Percentiles rank a stretch among this genome's conserved stretches.
These are phyloP conservation scores for Apis cerana DNA, from an alignment of 1,140 invertebrate species.

Conservation along the genomic window DNA sequence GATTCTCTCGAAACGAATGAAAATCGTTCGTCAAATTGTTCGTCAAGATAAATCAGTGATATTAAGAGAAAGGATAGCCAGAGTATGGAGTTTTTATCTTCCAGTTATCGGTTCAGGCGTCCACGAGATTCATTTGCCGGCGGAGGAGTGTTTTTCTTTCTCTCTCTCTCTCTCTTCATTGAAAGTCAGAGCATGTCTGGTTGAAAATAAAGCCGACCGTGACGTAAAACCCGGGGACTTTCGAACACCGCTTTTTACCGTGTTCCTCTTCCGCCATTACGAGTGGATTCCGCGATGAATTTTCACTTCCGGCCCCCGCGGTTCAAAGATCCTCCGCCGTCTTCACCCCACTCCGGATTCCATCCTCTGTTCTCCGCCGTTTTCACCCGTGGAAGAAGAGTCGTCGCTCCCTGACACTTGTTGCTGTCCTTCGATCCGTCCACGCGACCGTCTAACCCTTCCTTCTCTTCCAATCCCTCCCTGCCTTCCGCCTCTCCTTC, in stretches of 20 bases:
- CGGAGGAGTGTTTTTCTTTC: too few species aligned
- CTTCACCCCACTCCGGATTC: conserved; percentile 34
- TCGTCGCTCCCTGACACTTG: conserved; percentile 72
- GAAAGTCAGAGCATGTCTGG: conserved; percentile 32
- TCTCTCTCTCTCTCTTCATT: background rate
- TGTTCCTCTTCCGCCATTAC: conserved; percentile 18
- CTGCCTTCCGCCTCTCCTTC: background rate
- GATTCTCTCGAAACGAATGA: too few species aligned
- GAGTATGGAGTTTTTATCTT: background rate
- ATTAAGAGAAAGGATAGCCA: background rate
- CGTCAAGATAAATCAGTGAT: background rate
- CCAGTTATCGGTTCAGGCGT: background rate
- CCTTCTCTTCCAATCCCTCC: conserved; percentile 28
- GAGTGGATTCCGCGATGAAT: conserved; percentile 55
- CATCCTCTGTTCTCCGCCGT: conserved; percentile 50
- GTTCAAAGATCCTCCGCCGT: conserved; percentile 60
- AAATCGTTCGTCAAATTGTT: too few species aligned
- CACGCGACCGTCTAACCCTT: conserved; percentile 46
- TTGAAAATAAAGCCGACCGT: conserved; percentile 47
- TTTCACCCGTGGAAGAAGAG: conserved; percentile 27
- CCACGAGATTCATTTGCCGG: conserved; percentile 15
- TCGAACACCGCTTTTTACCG: conserved; percentile 48
- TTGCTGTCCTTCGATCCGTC: conserved; percentile 72
- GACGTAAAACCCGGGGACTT: conserved; percentile 24
- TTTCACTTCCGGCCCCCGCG: conserved; percentile 55